These are phyloP conservation scores for Ectemnius lituratus DNA, from an alignment of 2,888 invertebrate genomes.

Conservation along the genomic window DNA sequence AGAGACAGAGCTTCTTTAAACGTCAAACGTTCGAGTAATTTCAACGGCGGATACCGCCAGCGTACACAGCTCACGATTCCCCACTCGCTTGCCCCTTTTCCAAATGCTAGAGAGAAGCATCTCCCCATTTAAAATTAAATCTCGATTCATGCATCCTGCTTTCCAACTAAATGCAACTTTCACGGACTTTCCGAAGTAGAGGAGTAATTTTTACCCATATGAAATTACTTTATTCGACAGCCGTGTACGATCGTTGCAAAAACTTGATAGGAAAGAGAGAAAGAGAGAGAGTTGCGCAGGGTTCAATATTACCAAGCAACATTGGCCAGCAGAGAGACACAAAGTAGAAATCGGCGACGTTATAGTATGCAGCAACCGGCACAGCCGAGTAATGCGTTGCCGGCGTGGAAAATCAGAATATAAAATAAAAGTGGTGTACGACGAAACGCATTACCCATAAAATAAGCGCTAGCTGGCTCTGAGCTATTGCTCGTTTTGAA, in stretches of 20 bases:
- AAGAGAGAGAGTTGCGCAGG: slow-evolving; percentile 11
- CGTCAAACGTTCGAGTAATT: slow-evolving; percentile 54
- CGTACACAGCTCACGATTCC: slow-evolving; percentile 23
- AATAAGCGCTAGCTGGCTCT: slow-evolving; percentile 54
- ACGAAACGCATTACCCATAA: slow-evolving; percentile 63
- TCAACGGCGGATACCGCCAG: slow-evolving; percentile 34
- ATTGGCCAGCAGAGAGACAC: slow-evolving; percentile 9
- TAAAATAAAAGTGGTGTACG: slow-evolving; percentile 55
- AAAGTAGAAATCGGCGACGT: neutral
- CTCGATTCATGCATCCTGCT: slow-evolving; percentile 28
- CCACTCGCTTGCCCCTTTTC: too few relatives aligned
- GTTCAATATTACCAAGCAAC: slow-evolving; percentile 18
- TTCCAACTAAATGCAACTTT: slow-evolving; percentile 24
- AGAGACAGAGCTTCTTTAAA: slow-evolving; percentile 48
- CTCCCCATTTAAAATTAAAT: slow-evolving; percentile 51
- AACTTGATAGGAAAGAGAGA: slow-evolving; percentile 7
- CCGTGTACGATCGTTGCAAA: neutral
- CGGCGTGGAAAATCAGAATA: slow-evolving; percentile 49
- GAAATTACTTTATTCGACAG: too few relatives aligned
- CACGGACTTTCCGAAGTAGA: too few relatives aligned
- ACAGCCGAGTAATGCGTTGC: slow-evolving; percentile 17
- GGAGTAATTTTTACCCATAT: neutral
- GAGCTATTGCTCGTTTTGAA: slow-evolving; percentile 59
- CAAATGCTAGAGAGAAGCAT: slow-evolving; percentile 30
- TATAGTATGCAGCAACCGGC: neutral